Conservation (phyloP, 2,797 vertebrate species). For the Momotus momota region DNA sequence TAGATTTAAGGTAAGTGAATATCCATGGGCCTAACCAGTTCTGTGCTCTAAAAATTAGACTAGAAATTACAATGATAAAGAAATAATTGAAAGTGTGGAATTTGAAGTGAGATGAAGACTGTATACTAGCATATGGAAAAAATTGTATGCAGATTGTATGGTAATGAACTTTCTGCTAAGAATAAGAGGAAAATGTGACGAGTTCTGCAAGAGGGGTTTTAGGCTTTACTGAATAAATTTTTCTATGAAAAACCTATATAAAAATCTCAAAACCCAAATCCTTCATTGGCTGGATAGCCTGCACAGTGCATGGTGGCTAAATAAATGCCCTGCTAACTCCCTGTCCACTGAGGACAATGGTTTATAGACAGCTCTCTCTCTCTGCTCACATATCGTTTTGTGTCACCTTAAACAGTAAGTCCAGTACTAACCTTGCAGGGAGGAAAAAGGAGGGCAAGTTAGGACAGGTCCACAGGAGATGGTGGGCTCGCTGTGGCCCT, state of each 20-base stretch:
- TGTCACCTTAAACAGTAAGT: not conserved
- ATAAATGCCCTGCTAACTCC: not conserved
- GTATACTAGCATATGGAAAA: not conserved
- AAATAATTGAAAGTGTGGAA: not conserved
- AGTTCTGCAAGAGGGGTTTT: not conserved
- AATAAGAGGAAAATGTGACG: not conserved
- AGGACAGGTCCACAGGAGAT: not conserved
- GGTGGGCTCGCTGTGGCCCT: not conserved
- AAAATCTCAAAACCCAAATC: not conserved
- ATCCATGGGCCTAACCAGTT: not conserved
- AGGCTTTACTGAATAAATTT: not conserved
- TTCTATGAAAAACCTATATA: not conserved
- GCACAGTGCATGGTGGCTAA: too few species aligned
- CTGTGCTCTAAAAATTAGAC: not conserved
- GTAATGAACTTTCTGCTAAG: not conserved
- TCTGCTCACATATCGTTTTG: accelerated
- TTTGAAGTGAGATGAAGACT: not conserved
- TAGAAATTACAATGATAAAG: not conserved
- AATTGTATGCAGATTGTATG: not conserved
- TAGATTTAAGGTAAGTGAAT: not conserved
- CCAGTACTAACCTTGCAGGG: not conserved
- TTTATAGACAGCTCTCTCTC: not conserved
- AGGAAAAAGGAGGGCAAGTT: not conserved
- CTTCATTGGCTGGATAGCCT: not conserved
- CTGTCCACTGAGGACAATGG: not conserved